A percentile compares a stretch with the other conserved stretches of the same genome.
These are phyloP conservation scores for Sus scrofa DNA, from an alignment of 2,113 vertebrate species.

Conservation along the genomic window DNA sequence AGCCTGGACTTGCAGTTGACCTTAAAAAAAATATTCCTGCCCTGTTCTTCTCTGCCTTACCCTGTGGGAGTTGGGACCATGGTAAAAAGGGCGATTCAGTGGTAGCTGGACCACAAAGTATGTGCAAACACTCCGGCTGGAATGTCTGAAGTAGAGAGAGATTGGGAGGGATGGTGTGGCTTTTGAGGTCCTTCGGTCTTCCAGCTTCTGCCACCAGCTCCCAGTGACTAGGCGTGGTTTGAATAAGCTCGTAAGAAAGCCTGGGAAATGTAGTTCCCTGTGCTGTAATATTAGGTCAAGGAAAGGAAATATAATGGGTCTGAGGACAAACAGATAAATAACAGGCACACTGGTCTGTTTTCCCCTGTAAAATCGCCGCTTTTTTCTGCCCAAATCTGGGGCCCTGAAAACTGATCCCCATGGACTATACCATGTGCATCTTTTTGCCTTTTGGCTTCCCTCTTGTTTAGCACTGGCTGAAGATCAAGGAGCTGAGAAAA, in stretches of 20 bases:
- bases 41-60: not conserved
- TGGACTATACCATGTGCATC: rapidly evolving
- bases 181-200: not conserved
- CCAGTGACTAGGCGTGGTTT: not conserved
- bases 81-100: not conserved
- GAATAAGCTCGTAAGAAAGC: not conserved
- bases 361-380: not conserved
- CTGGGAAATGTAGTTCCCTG: not conserved
- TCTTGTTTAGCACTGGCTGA: not conserved
- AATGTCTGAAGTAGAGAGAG: not conserved
- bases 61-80: not conserved
- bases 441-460: not conserved
- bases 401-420: not conserved
- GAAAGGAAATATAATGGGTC: not conserved
- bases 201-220: not conserved
- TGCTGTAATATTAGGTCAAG: not conserved
- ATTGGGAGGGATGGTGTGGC: not conserved
- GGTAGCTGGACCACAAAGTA: not conserved
- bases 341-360: not conserved
- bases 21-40: not conserved
- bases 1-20: not conserved
- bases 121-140: not conserved
- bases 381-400: not conserved
- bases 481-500: not conserved
- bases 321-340: not conserved